phyloP scores from a whole-genome alignment of 92 coral and sea anemone species.

The Paragorgia papillata region DNA sequence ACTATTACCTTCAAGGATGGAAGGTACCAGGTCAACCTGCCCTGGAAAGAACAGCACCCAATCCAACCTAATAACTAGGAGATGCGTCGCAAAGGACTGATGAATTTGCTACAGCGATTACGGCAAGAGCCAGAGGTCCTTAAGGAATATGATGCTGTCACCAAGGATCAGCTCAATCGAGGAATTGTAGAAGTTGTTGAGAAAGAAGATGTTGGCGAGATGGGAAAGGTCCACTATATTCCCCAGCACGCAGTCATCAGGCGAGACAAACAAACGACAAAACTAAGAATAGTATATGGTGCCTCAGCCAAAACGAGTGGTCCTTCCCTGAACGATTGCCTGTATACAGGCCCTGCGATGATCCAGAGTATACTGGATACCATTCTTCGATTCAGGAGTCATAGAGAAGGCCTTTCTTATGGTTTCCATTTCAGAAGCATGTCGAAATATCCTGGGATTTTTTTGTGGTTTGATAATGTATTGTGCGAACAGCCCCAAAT shows the following conservation, averaged over 20 bases:
- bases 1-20: slow-evolving; percentile 35
- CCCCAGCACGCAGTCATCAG: slow-evolving; percentile 71
- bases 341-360: slow-evolving; percentile 45
- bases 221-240: slow-evolving; percentile 64
- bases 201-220: slow-evolving; percentile 9
- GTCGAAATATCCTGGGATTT: no score
- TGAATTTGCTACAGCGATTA: slow-evolving; percentile 25
- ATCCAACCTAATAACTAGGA: slow-evolving; percentile 52
- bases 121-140: slow-evolving; percentile 47
- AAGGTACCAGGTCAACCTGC: slow-evolving; percentile 52
- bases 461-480: no score
- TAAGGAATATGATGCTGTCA: slow-evolving; percentile 56
- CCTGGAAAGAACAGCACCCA: slow-evolving; percentile 57
- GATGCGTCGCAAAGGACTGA: slow-evolving; percentile 37
- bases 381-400: no score
- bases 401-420: no score
- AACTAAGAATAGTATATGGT: no score
- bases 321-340: no score
- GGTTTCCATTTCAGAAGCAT: no score
- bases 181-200: slow-evolving; percentile 65
- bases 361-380: no score
- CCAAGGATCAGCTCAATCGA: slow-evolving; percentile 52
- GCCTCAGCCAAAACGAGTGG: no score
- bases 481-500: no score
- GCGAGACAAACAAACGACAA: slow-evolving; percentile 59